Conservation (phyloP, 2,113 vertebrate species). For the Cairina moschata region DNA sequence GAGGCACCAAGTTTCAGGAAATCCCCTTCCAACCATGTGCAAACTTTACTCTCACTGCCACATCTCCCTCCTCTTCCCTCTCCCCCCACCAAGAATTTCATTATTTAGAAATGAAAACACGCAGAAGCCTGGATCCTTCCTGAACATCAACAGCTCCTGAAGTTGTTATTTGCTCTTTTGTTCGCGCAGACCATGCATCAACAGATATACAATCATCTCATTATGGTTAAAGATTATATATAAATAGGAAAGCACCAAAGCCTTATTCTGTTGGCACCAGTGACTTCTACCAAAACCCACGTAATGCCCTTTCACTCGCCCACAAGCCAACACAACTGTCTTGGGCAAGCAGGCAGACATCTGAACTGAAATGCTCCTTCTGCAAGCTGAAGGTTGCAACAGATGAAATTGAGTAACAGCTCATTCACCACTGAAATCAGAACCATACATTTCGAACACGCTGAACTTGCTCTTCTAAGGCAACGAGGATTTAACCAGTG, state of each 20-base stretch:
- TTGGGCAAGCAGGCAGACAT: not conserved
- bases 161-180: not conserved
- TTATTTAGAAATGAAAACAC: not conserved
- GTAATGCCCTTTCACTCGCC: not conserved
- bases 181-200: not conserved
- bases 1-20: not conserved
- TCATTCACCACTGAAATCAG: not conserved
- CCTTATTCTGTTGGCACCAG: not conserved
- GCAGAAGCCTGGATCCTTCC: not conserved
- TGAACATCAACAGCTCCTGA: rapidly evolving
- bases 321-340: not conserved
- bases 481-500: not conserved
- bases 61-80: no score
- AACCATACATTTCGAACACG: not conserved
- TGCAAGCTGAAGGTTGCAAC: not conserved
- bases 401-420: not conserved
- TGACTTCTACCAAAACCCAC: not conserved
- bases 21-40: not conserved
- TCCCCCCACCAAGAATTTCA: not conserved
- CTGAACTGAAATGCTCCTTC: not conserved
- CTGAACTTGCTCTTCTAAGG: slow-evolving; percentile 7
- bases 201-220: not conserved
- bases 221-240: not conserved
- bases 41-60: not conserved
- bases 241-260: not conserved